These are phyloP conservation scores for Chloroclystis v-ata DNA, from an alignment of 2,888 invertebrate genomes.

Conservation along the genomic window DNA sequence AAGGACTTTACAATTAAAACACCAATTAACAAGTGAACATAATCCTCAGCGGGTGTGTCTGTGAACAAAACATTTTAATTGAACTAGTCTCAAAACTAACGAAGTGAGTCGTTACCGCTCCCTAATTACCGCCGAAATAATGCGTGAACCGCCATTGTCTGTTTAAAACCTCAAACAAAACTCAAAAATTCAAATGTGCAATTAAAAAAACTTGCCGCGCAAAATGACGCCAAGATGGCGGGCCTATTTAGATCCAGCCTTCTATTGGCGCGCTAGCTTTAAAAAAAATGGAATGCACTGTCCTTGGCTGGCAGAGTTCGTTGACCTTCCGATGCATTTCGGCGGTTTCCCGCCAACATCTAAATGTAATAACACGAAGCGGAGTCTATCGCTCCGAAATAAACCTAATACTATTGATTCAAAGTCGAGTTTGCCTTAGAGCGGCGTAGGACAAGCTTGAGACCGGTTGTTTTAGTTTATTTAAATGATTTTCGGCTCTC, in stretches of 20 bases:
- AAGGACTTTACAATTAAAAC: constrained; percentile 3
- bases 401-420: constrained; percentile 37
- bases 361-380: constrained; percentile 48
- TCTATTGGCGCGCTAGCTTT: constrained; percentile 76
- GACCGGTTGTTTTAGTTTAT: constrained; percentile 37
- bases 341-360: constrained; percentile 58
- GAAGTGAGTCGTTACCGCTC: constrained; percentile 61
- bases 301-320: constrained; percentile 72
- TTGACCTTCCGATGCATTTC: constrained; percentile 77
- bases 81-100: constrained; percentile 35
- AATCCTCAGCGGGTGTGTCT: constrained; percentile 8
- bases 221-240: constrained; percentile 73
- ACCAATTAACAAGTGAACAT: constrained; percentile 29
- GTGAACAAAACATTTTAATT: constrained; percentile 26
- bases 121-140: constrained; percentile 69
- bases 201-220: constrained; percentile 57
- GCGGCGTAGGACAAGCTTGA: constrained; percentile 32
- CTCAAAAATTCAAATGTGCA: constrained; percentile 55
- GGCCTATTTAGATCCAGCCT: constrained; percentile 73
- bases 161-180: constrained; percentile 51
- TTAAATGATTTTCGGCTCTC: constrained; percentile 49
- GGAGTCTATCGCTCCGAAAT: constrained; percentile 35
- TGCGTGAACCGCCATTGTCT: constrained; percentile 65
- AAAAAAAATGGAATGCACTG: constrained; percentile 77
- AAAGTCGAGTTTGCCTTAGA: constrained; percentile 42